Base-by-base conservation (phyloP, 1,140 invertebrate genomes). In the Halyomorpha halys region DNA sequence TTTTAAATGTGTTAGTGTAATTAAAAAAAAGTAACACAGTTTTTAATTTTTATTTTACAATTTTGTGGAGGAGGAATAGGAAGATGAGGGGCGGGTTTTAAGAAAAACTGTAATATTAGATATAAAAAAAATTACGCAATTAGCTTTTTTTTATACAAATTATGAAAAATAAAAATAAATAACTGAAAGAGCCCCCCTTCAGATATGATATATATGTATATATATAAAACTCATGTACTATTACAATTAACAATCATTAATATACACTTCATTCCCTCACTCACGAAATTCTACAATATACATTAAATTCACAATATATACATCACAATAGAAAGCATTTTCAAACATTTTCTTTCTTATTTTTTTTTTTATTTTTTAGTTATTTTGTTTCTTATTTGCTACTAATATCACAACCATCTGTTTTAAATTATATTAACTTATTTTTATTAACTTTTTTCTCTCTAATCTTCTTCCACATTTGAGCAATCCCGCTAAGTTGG, bases 371-470 rank as follows among this genome's bases (percentile, higher is more conserved):
- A 13, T 39, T 39, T 39, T 39, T 11, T 11, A 11, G 34, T 39
- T 39, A 39, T 39, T 39, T 39, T 39, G 34, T 39, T 39, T 39
- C 34, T 39, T 39, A 39, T 39, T 39, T 39, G 34, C 34, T 39
- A 39, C 34, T 56, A 56, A 56, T 56, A 56, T 56, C 53, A 56
- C 53, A 56, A 56, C 53, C 53, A 56, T 56, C 18, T 16, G 53
- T 56, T 56, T 56, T 23, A 56, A 23, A 56, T 23, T 23, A 18
- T 56, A 16, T 56, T 56, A 56, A 27, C 53, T 56, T 25, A 18
- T 19, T 49, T 49, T 25, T 16, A 56, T 25, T 56, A 1, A 25
- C 9, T 56, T 56, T 23, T 23, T 27, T 56, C 6, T 56, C 21
- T 49, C 47, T 39, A 6, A 39, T 4, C 27, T 30, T 4, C 34